Base-by-base conservation (phyloP, 2,797 vertebrate genomes). In the Spatula versicolor region DNA sequence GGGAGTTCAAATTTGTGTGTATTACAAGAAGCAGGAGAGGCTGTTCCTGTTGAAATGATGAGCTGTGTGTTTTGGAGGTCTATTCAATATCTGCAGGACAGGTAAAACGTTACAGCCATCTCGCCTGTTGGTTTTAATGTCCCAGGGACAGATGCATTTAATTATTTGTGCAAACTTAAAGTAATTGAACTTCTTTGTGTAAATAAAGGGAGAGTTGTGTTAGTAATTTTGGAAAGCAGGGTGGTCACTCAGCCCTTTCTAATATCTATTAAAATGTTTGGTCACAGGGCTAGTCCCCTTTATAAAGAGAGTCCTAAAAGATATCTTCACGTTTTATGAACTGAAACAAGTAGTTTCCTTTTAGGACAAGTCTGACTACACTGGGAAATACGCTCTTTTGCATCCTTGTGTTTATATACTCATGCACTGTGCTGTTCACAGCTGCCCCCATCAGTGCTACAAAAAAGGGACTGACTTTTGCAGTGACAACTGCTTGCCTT, bases 361-460 rank as follows among this genome's bases (percentile, higher is more conserved):
- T 41, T 18, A 28, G 43, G 48, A 28, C 28, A 15, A 10, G 2
- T 26, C 14, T 6, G 33, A 7, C n/a, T 37, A 0, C 35, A 17
- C 5, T 69, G 92, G 39, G 62, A 79, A 59, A 18, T 5, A 10
- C 3, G 13, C 25, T 43, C 39, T 46, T 90, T 58, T 8, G 7
- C 28, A 4, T 55, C 41, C 68, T 73, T 17, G 26, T 21, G 26
- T 45, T 56, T 25, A 7, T 23, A 9, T 6, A 2, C 25, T 72
- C 15, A 0, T 3, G 39, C 4, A 0, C 39, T 6, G 17, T 2
- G 12, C 21, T 4, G 1, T 23, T 66, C 16, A 67, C 26, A 41
- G 55, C 19, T 66, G 21, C 48, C 19, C 41, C 19, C 9, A 19
- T 21, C 59, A 3, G 1, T 30, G n/a, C 45, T 15, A 11, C 41